Evolutionary conservation across 2,888 invertebrate genomes (phyloP), one percentile per base, ranked within the genome.

Genomic region (Odontocolon sp.): DNA sequence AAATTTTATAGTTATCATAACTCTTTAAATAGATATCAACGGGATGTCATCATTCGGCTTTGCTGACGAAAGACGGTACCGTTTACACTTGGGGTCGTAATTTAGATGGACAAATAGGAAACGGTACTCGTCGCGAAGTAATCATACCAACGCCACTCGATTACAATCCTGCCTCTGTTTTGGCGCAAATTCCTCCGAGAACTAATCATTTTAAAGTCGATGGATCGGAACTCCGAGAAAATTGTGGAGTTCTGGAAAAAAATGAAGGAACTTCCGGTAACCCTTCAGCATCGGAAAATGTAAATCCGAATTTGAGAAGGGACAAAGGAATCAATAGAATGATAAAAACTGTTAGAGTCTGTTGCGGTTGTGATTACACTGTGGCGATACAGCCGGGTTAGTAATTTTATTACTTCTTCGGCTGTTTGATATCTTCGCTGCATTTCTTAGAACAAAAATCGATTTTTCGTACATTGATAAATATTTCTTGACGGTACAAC

Each of bases 21-120:
- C 14, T 31, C 2, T 52, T 14, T 81, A 18, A 26, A 57, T 21
- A 89, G 87, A 86, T 90, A 82, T 87, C 95, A 42, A 94, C 95
- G 70, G 98, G 98, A 0, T 95, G 96, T 90, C 95, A 96, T 86
- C 98, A 98, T 89, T 95, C 95, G 38, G 94, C 94, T 40, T 90
- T 96, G 59, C 88, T 96, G 56, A 95, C 95, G 42, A 93, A 93
- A 63, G 92, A 93, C 61, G 96, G 96, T 3, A 92, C 93, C 4
- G 90, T 97, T 1, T 96, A 95, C 84, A 93, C 95, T 0, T 98
- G 97, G 96, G 98, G 98, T 1, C 93, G 96, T 78, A 97, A 97
- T 90, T 93, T 96, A 77, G 97, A 98, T 87, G 97, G 97, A 33
- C 98, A 98, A 88, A 91, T 98, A 64, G 97, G 97, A 16, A 94